A percentile compares a stretch with the other conserved stretches of the same genome.
Evolutionary conservation across 2,888 invertebrate genomes (phyloP).

Genomic region (Patella ulyssiponensis): DNA sequence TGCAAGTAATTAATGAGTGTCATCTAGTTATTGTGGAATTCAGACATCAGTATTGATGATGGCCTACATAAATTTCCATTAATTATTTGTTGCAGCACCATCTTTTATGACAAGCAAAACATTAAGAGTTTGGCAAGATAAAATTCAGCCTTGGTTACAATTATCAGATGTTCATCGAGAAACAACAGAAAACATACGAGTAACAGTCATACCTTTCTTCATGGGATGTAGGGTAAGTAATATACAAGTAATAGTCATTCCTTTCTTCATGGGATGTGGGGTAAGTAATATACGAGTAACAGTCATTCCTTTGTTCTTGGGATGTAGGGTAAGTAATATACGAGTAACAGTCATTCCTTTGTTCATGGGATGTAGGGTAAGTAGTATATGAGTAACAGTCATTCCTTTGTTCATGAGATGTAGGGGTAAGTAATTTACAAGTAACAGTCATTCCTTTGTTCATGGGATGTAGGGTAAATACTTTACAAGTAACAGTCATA

Average conservation of each 20-base stretch:
- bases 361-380: constrained; percentile 88
- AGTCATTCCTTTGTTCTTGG: constrained; percentile 91
- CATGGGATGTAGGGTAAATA: constrained; percentile 88
- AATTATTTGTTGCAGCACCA: constrained; percentile 77
- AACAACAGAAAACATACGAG: constrained; percentile 94
- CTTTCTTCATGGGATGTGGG: constrained; percentile 80
- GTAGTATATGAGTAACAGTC: constrained; percentile 92
- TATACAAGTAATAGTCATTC: constrained; percentile 96
- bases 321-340: constrained; percentile 94
- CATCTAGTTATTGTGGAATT: no score
- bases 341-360: constrained; percentile 98
- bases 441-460: constrained; percentile 98
- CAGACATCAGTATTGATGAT: no score
- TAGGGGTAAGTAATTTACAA: constrained; percentile 93
- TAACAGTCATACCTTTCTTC: constrained; percentile 97
- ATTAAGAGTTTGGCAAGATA: constrained; percentile 94
- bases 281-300: constrained; percentile 87
- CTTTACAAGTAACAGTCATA: constrained; percentile 94
- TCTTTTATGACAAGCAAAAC: constrained; percentile 83
- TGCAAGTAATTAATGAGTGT: no score
- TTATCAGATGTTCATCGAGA: constrained; percentile 97
- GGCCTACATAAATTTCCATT: not conserved
- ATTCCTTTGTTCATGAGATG: constrained; percentile 91
- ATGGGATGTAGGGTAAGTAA: constrained; percentile 91
- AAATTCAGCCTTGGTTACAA: constrained; percentile 97